Evolutionary conservation across 1,140 invertebrate genomes (phyloP), one percentile per base, ranked within the genome.

Genomic region (Drosophila bipectinata): DNA sequence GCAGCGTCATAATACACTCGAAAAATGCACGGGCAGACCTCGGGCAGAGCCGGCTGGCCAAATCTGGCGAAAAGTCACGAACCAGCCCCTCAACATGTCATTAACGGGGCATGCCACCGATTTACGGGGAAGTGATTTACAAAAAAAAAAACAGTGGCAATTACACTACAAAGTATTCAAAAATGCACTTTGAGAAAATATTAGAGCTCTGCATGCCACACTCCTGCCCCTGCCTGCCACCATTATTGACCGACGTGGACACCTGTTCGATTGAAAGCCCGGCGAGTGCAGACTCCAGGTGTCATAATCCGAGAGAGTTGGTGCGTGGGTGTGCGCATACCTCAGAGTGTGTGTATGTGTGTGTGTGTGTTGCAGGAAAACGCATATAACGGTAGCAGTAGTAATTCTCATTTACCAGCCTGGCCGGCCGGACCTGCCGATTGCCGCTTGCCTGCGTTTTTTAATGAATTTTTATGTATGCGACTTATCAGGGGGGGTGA

Each of bases 401-500:
- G 82, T 87, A 87, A 87, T 88, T 88, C 80, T 87, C 79, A 87
- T 87, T 87, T 85, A 87, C 81, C 75, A 85, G 64, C 39, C 39
- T 7, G 5, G 39, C 39, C 39, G n/a, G 12, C 39, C 39, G 1
- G 18, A 1, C 18, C 18, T 18, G 18, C 18, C 18, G 18, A 18
- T 18, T 18, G 37, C 37, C 10, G 10, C 4, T 15, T 14, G 0
- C 14, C 8, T 6, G n/a, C 39, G 2, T 14, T 68, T 63, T 87
- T 87, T 82, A 85, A 87, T 87, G 83, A 87, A 87, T 62, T 87
- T 87, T 83, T 87, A 82, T 87, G 82, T 87, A 88, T 87, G 83
- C 83, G 77, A 90, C 76, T 74, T 87, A 74, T 52, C 52, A 47
- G 52, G 30, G 41, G 14, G 59, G 44, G 18, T 18, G 60, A 24